Percentiles rank a stretch among this genome's conserved stretches.
These are phyloP conservation scores for Drusus annulatus DNA, from an alignment of 1,140 invertebrate species.

Conservation along the genomic window DNA sequence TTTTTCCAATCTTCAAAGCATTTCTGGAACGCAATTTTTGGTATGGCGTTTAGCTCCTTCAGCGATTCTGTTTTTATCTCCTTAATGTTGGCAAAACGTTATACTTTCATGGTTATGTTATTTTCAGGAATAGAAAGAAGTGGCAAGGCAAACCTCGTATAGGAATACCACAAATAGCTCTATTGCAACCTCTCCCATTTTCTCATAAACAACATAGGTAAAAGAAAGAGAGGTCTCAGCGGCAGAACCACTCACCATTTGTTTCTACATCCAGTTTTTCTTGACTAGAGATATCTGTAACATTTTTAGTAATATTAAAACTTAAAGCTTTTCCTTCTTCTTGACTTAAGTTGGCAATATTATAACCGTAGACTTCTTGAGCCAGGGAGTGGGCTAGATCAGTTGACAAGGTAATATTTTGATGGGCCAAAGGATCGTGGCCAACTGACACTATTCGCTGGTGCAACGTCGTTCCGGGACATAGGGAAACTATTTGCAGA, in stretches of 20 bases:
- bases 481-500: conserved; percentile 91
- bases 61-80: too few species aligned
- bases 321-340: conserved; percentile 76
- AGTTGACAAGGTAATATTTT: conserved; percentile 57
- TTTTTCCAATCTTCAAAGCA: too few species aligned
- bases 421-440: conserved; percentile 78
- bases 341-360: conserved; percentile 59
- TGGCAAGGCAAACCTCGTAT: too few species aligned
- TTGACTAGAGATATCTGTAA: conserved; percentile 61
- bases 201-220: too few species aligned
- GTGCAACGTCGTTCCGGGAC: conserved; percentile 86
- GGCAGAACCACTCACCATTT: conserved; percentile 26
- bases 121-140: too few species aligned
- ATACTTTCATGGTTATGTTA: too few species aligned
- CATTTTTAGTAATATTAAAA: conserved; percentile 75
- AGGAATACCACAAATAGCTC: too few species aligned
- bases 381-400: conserved; percentile 62
- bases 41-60: too few species aligned
- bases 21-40: too few species aligned
- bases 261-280: conserved; percentile 25
- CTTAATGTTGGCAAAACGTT: too few species aligned
- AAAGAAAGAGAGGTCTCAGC: too few species aligned
- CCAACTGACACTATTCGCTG: conserved; percentile 90
- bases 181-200: too few species aligned
- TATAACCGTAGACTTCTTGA: conserved; percentile 71